Evolutionary conservation across 2,113 vertebrate genomes (phyloP).

Genomic region (Actinemys pallida): DNA sequence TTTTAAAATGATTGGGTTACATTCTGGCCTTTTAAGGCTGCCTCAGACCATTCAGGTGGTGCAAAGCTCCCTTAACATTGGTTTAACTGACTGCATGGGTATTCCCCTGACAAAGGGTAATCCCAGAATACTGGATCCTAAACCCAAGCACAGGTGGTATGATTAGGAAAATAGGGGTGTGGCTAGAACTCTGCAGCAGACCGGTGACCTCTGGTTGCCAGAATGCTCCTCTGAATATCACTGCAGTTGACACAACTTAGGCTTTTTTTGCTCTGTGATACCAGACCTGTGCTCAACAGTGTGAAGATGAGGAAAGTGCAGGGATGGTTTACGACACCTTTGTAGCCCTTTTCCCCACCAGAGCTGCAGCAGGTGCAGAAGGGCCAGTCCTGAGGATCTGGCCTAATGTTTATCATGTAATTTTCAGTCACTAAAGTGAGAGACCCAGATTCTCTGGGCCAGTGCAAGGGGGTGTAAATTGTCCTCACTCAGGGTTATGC

Average conservation of each 20-base stretch:
- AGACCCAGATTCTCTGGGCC: not conserved
- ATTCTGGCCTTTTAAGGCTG: not conserved
- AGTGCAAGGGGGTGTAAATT: not conserved
- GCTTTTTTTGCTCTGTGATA: not conserved
- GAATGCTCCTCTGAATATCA: not conserved
- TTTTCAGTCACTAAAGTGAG: not conserved
- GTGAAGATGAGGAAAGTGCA: not conserved
- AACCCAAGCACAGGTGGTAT: not conserved
- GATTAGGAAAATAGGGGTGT: conserved; percentile 28
- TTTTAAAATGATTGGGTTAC: not conserved
- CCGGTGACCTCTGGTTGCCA: not conserved
- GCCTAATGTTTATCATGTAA: not conserved
- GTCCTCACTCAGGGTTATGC: not conserved
- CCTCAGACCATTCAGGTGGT: not conserved
- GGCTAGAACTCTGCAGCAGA: not conserved
- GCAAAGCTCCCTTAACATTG: not conserved
- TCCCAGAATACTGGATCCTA: not conserved
- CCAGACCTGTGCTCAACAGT: not conserved
- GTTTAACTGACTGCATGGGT: not conserved
- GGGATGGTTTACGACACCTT: not conserved
- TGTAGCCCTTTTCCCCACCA: not conserved
- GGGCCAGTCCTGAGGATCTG: not conserved
- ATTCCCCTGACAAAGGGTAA: not conserved
- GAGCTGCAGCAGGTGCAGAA: not conserved
- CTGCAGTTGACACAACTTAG: not conserved